Evolutionary conservation across 2,797 vertebrate species (phyloP), one percentile per base, ranked within the genome.

Genomic region (Xerus rutilus): DNA sequence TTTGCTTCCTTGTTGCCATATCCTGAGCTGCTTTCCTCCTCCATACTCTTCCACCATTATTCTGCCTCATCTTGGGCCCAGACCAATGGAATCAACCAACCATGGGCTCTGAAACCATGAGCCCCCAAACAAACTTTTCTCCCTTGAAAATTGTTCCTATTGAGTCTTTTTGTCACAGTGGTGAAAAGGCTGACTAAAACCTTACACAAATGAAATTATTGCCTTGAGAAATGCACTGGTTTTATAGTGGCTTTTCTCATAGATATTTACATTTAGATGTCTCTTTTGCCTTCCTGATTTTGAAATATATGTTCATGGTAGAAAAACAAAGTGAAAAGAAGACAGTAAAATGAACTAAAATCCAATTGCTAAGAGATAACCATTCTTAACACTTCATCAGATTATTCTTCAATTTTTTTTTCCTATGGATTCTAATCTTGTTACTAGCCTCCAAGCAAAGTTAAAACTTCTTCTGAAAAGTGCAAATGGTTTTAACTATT

Each of bases 391-490:
- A 73, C 70, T 35, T 86, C 64, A 62, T 86, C 64, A 62, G 59
- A 28, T 28, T 21, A 21, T 57, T 57, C 54, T 57, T 57, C 54
- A 17, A 49, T n/a, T 39, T 78, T 76, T 88, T 83, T 79, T 52
- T 9, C 47, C 64, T 88, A 43, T 59, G 49, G 76, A 73, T 92
- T 95, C 85, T 23, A 78, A 87, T 74, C 59, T 94, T 86, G 35
- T 91, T 92, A 90, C 43, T 17, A 87, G 28, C 35, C 73, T 86
- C 67, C 9, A 92, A 70, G 39, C 39, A 70, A 81, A 87, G 20
- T 74, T 54, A 76, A 89, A 94, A 77, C 54, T 57, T 57, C 21
- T 70, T 96, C 73, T 74, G 89, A 89, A 77, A 93, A 95, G 57
- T 92, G 18, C 39, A 89, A 91, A 74, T 49, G 35, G 25, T 82